Conservation (phyloP, 2,888 invertebrate species). For the Macrosiphum euphorbiae region DNA sequence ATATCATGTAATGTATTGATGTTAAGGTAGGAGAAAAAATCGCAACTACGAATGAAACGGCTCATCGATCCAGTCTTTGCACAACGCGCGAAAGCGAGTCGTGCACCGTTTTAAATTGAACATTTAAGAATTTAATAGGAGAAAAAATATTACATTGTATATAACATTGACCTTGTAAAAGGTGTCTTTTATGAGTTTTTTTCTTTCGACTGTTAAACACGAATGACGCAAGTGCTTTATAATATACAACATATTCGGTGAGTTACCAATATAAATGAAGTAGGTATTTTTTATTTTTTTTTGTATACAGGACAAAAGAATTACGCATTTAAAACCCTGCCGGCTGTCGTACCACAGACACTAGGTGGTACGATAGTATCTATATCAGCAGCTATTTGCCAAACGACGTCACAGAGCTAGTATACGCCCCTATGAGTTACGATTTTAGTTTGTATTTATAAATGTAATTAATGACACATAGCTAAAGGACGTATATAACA, state of each 20-base stretch:
- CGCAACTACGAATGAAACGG: background rate
- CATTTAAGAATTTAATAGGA: background rate
- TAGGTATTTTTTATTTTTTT: background rate
- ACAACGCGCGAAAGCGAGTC: background rate
- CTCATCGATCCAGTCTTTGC: background rate
- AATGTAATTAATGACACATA: conserved; percentile 30
- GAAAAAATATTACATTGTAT: background rate
- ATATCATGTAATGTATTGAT: background rate
- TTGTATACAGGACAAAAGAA: background rate
- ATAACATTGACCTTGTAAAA: conserved; percentile 22
- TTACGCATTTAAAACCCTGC: conserved; percentile 15
- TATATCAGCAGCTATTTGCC: background rate
- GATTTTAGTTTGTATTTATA: conserved; percentile 36
- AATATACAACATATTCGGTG: background rate
- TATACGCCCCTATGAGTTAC: conserved; percentile 35
- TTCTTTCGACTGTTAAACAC: conserved; percentile 20
- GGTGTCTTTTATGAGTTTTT: background rate
- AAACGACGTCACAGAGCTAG: conserved; percentile 35
- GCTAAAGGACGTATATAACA: background rate
- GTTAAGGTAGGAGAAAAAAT: background rate
- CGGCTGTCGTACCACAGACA: conserved; percentile 2
- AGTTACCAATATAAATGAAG: background rate
- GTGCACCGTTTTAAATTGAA: background rate
- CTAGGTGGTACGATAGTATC: conserved; percentile 48
- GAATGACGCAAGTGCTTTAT: background rate